phyloP scores from a whole-genome alignment of 2,888 invertebrate species.

The Acleris holmiana region DNA sequence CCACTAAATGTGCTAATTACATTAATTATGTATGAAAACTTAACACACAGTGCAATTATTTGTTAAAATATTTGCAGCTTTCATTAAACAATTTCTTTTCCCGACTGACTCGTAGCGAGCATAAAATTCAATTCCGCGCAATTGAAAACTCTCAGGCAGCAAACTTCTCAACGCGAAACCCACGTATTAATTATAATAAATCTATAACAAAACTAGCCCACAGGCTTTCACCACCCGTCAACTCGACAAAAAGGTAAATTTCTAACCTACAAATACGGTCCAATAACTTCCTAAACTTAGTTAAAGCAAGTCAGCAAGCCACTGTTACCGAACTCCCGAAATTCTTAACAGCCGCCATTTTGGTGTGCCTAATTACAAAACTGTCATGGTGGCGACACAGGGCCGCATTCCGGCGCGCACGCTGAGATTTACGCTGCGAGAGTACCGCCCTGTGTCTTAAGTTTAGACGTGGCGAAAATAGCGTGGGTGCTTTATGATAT shows the following conservation, averaged over 20 bases:
- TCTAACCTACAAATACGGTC: constrained; percentile 26
- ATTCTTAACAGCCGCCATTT: constrained; percentile 34
- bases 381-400: constrained; percentile 35
- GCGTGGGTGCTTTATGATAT: constrained; percentile 19
- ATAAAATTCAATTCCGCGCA: no score
- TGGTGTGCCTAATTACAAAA: constrained; percentile 35
- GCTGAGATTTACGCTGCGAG: constrained; percentile 28
- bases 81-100: no score
- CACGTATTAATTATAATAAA: not conserved
- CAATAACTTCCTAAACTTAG: constrained; percentile 19
- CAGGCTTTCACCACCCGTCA: not conserved
- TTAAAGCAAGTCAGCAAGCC: constrained; percentile 34
- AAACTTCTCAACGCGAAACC: not conserved
- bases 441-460: constrained; percentile 24
- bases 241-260: constrained; percentile 21
- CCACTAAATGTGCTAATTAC: no score
- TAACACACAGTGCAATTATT: no score
- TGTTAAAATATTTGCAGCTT: no score
- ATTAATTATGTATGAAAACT: no score
- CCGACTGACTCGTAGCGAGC: no score
- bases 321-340: constrained; percentile 23
- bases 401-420: constrained; percentile 27
- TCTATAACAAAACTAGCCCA: constrained; percentile 1
- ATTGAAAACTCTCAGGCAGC: not conserved
- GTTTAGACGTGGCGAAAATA: constrained; percentile 7